phyloP scores from a whole-genome alignment of 2,888 invertebrate genomes.

The Furcula furcula region DNA sequence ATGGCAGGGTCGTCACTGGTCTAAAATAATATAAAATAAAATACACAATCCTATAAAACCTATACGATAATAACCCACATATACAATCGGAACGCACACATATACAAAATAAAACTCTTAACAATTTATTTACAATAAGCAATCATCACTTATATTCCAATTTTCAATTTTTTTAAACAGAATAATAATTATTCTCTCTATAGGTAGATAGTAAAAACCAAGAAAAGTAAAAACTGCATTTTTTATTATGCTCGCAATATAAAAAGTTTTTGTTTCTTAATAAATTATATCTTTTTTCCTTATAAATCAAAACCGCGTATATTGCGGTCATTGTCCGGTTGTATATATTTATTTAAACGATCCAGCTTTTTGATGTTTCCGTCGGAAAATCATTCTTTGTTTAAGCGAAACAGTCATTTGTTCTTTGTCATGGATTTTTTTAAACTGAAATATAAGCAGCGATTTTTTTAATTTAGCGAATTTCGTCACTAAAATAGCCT shows the following conservation, averaged over 20 bases:
- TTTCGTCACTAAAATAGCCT: slow-evolving; percentile 61
- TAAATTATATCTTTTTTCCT: too few species aligned
- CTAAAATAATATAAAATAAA: slow-evolving; percentile 26
- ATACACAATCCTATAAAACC: slow-evolving; percentile 39
- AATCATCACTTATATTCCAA: slow-evolving; percentile 31
- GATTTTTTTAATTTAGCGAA: slow-evolving; percentile 48
- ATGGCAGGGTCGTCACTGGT: slow-evolving; percentile 32
- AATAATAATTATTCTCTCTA: too few species aligned
- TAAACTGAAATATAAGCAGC: slow-evolving; percentile 34
- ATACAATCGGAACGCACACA: slow-evolving; percentile 73
- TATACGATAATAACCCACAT: slow-evolving; percentile 66
- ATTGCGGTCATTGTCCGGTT: not conserved
- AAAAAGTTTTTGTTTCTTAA: too few species aligned
- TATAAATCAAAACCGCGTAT: not conserved
- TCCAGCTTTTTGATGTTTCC: not conserved
- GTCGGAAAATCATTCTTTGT: not conserved
- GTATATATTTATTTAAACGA: not conserved
- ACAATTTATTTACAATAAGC: slow-evolving; percentile 32
- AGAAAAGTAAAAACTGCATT: not conserved
- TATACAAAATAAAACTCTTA: slow-evolving; percentile 63
- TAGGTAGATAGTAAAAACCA: too few species aligned
- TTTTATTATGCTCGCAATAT: too few species aligned
- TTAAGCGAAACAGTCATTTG: slow-evolving; percentile 1
- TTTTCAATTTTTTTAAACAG: not conserved
- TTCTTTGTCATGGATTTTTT: slow-evolving; percentile 12